These are phyloP conservation scores for Pandemis heparana DNA, from an alignment of 2,888 invertebrate species.

Conservation along the genomic window DNA sequence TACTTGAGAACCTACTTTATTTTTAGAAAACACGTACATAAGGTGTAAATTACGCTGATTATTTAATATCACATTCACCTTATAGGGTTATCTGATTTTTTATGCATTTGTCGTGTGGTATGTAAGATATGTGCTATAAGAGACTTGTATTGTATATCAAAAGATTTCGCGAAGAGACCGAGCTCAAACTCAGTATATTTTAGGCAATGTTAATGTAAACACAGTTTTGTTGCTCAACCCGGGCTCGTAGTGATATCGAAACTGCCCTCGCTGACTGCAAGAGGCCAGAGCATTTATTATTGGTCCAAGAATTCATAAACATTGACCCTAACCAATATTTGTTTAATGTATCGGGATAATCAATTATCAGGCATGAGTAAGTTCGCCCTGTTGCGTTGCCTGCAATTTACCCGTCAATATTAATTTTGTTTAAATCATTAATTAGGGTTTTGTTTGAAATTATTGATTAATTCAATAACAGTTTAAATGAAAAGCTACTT, in stretches of 20 bases:
- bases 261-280: conserved; percentile 17
- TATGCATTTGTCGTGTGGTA: no score
- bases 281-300: conserved; percentile 27
- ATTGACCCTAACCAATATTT: conserved; percentile 30
- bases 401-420: conserved; percentile 9
- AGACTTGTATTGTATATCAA: no score
- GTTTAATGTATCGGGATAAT: conserved; percentile 40
- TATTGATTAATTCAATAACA: no score
- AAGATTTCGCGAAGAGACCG: neutral
- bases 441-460: neutral
- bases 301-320: conserved; percentile 30
- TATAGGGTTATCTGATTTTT: no score
- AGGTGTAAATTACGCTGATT: no score
- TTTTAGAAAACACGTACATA: no score
- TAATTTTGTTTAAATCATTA: conserved; percentile 21
- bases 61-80: no score
- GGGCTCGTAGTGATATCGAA: conserved; percentile 22
- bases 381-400: conserved; percentile 14
- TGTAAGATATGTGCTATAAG: no score
- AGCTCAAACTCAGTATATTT: conserved; percentile 12
- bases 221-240: neutral
- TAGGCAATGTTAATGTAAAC: conserved; percentile 3
- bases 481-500: no score
- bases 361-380: conserved; percentile 37
- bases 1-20: no score